Percentiles rank a stretch among this genome's conserved stretches.
Conservation (phyloP, 2,797 vertebrate species). For the Pipistrellus pipistrellus region DNA sequence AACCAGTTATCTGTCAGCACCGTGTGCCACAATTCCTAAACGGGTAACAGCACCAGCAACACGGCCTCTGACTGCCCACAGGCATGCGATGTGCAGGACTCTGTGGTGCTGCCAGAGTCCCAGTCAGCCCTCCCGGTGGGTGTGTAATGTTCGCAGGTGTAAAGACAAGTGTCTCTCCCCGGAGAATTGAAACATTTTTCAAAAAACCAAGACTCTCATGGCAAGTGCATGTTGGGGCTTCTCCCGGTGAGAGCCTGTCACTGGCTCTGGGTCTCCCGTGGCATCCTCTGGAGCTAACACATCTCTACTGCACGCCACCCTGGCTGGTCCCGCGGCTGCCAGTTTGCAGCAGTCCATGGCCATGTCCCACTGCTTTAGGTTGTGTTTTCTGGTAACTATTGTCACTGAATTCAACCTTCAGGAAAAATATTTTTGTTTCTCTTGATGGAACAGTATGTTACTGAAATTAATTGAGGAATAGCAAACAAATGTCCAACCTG, state of each 20-base stretch:
- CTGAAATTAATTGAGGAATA: background rate
- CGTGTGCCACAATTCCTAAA: background rate
- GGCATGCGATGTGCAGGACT: accelerated
- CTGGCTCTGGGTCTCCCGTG: background rate
- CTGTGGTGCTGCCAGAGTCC: background rate
- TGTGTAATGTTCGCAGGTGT: background rate
- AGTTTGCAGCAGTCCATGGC: background rate
- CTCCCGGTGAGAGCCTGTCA: background rate
- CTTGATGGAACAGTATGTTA: background rate
- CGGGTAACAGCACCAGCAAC: background rate
- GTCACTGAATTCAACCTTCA: background rate
- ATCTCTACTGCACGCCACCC: background rate
- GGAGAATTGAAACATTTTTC: background rate
- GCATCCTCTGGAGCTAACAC: background rate
- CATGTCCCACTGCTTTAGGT: slow-evolving; percentile 19
- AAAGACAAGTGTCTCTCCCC: background rate
- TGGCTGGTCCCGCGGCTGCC: background rate
- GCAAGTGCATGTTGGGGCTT: background rate
- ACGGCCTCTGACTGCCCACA: background rate
- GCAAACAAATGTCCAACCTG: background rate
- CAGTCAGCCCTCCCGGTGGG: background rate
- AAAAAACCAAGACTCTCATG: background rate
- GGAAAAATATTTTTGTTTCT: background rate
- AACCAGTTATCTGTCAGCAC: background rate
- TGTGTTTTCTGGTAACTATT: slow-evolving; percentile 28